A percentile compares a stretch with the other conserved stretches of the same genome.
phyloP scores from a whole-genome alignment of 2,797 vertebrate genomes.

The Oceanodroma leucorhoa region DNA sequence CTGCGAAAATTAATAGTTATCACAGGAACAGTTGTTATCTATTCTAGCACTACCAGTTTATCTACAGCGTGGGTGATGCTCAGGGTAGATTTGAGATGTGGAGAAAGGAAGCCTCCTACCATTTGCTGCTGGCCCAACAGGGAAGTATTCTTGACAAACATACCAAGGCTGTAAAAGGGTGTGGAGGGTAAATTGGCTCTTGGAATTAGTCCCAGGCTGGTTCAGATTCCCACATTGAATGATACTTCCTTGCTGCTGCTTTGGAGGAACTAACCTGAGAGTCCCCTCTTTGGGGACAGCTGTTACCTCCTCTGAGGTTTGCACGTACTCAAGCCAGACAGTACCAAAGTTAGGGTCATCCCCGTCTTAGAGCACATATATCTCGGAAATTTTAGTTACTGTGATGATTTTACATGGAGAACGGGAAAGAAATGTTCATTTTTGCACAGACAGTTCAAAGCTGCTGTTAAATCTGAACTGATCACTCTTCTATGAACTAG shows the following conservation, averaged over 20 bases:
- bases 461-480: background rate
- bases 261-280: background rate
- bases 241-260: background rate
- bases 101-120: background rate
- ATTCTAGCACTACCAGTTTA: background rate
- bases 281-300: background rate
- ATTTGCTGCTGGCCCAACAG: background rate
- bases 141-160: background rate
- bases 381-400: background rate
- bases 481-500: background rate
- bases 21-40: background rate
- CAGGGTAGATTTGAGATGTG: background rate
- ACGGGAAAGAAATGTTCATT: rapidly evolving
- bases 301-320: background rate
- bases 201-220: background rate
- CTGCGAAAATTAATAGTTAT: background rate
- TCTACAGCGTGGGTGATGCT: background rate
- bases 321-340: background rate
- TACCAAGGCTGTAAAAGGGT: background rate
- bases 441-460: background rate
- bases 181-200: background rate
- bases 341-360: background rate
- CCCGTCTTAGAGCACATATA: background rate
- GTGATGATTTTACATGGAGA: background rate
- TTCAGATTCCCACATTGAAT: background rate